Evolutionary conservation across 1,140 invertebrate species (phyloP).

Genomic region (Drosophila ananassae): DNA sequence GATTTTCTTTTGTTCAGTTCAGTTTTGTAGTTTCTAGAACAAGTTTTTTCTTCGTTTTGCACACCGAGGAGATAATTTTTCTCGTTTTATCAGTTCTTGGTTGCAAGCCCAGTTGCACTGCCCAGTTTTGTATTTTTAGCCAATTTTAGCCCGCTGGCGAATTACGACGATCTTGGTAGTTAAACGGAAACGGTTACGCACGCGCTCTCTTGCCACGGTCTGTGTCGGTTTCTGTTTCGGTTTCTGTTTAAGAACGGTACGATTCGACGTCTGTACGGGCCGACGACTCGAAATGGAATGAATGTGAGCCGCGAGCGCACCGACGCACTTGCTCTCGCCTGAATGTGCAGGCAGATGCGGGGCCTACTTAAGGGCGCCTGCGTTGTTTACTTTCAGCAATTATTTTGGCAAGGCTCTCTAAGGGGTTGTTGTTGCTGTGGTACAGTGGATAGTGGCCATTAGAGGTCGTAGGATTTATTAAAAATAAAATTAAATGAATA

Average conservation of each 20-base stretch:
- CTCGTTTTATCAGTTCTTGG: slow-evolving; percentile 50
- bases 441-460: neutral
- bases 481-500: neutral
- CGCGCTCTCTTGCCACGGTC: slow-evolving; percentile 33
- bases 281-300: slow-evolving; percentile 56
- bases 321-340: slow-evolving; percentile 17
- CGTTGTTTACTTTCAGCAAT: slow-evolving; percentile 51
- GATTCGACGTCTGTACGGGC: slow-evolving; percentile 42
- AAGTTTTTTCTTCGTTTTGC: slow-evolving; percentile 28
- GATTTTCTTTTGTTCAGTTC: slow-evolving; percentile 39
- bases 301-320: slow-evolving; percentile 17
- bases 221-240: neutral
- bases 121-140: slow-evolving; percentile 21
- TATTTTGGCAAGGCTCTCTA: slow-evolving; percentile 40
- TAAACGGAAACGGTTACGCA: slow-evolving; percentile 51
- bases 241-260: neutral
- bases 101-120: slow-evolving; percentile 25
- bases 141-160: slow-evolving; percentile 10
- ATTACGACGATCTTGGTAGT: slow-evolving; percentile 34
- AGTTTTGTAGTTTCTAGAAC: slow-evolving; percentile 50
- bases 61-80: slow-evolving; percentile 26
- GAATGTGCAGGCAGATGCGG: slow-evolving; percentile 2
- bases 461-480: neutral
- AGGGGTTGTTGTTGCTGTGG: slow-evolving; percentile 6
- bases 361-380: slow-evolving; percentile 47